Evolutionary conservation across 1,140 invertebrate genomes (phyloP).

Genomic region (Formica exsecta): DNA sequence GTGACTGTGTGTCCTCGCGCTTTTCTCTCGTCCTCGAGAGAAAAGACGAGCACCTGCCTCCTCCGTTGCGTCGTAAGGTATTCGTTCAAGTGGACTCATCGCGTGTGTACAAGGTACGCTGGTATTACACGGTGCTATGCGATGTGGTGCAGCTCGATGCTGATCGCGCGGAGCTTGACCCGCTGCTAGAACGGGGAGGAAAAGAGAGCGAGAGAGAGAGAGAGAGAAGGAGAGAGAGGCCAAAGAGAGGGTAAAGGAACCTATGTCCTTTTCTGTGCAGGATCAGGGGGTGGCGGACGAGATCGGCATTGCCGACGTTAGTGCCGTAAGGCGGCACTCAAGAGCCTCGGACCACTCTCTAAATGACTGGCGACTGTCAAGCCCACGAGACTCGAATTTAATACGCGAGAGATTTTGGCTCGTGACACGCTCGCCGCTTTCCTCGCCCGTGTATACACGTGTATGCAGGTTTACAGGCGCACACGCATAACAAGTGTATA

Average conservation of each 20-base stretch:
- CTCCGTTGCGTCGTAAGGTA: constrained; percentile 47
- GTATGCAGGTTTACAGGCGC: too few relatives aligned
- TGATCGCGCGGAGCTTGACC: constrained; percentile 74
- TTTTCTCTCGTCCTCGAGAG: constrained; percentile 57
- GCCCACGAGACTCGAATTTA: constrained; percentile 53
- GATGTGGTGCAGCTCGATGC: constrained; percentile 70
- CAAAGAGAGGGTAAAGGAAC: constrained; percentile 50
- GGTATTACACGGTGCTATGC: not conserved
- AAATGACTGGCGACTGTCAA: constrained; percentile 53
- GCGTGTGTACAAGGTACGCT: constrained; percentile 56
- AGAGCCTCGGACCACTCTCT: constrained; percentile 66
- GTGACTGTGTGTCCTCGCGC: constrained; percentile 25
- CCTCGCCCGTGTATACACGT: not conserved
- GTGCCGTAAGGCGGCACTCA: constrained; percentile 71
- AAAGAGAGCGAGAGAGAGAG: not conserved
- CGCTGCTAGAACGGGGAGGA: constrained; percentile 28
- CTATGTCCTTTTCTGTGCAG: constrained; percentile 49
- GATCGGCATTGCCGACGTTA: constrained; percentile 66
- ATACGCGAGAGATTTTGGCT: constrained; percentile 43
- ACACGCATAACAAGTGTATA: not conserved
- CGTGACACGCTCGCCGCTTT: constrained; percentile 7
- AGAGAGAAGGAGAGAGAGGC: constrained; percentile 1
- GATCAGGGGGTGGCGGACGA: constrained; percentile 40
- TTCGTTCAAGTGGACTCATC: constrained; percentile 59
- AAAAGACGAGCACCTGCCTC: constrained; percentile 25